Evolutionary conservation across 2,113 vertebrate genomes (phyloP), one percentile per base, ranked within the genome.

Genomic region (Carettochelys insculpta): DNA sequence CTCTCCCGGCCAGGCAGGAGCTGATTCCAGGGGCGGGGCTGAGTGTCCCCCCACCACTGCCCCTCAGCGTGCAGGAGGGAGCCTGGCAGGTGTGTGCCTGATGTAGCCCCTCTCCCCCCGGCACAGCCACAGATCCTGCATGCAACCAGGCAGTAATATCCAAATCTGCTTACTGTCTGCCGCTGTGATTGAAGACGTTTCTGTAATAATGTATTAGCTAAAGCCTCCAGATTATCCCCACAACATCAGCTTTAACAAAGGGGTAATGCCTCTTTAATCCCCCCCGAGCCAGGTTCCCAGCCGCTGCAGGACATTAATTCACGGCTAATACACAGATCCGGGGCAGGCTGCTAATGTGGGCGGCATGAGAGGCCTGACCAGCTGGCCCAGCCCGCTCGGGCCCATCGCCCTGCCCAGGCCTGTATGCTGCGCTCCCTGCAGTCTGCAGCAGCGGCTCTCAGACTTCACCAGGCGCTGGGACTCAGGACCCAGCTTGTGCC

Each of bases 221-320:
- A 97, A 97, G 96, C 96, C 95, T 95, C 89, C 96, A 97, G 97
- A 97, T 97, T 97, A 97, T 97, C 96, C 97, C 93, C 79, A 94
- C 97, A 97, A 97, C 97, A 97, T 97, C 97, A 97, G 97, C 97
- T 96, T 95, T 95, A 96, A 97, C 97, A 97, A 97, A 96, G 96
- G 96, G 94, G 96, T 97, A 97, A 97, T 97, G 96, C 97, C 95
- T 96, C 94, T 94, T 95, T 97, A 97, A 97, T 97, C 97, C 94
- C 87, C 29, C 93, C 96, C 97, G 97, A 97, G 96, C 95, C 96
- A 11, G 0, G 94, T 96, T 95, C 95, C 95, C 90, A 83, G 94
- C 92, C 95, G 95, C 95, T 82, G 93, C 95, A 96, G 97, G 96
- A 96, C 97, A 96, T 97, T 97, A 97, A 97, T 97, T 97, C 97